phyloP scores from a whole-genome alignment of 2,797 vertebrate species.

The Alfaro cultratus region DNA sequence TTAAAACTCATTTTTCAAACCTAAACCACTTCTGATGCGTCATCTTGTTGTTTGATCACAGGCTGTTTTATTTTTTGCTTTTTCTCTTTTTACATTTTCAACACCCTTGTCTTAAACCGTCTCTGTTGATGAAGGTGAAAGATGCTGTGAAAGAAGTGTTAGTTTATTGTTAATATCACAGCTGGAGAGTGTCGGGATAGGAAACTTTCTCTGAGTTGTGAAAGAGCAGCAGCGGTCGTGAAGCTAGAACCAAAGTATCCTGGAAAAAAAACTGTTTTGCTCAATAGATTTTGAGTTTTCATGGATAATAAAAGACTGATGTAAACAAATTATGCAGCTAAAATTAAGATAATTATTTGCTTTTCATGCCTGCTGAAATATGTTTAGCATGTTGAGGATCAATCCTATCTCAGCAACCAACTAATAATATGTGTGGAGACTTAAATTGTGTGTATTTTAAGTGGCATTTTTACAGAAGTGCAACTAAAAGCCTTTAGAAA shows the following conservation, averaged over 20 bases:
- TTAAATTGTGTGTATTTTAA: neutral
- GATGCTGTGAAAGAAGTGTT: conserved; percentile 50
- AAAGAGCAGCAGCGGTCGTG: conserved; percentile 30
- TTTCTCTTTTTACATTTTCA: neutral
- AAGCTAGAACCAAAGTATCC: neutral
- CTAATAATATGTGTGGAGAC: neutral
- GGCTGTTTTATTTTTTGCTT: neutral
- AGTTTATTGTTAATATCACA: conserved; percentile 57
- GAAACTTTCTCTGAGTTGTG: conserved; percentile 42
- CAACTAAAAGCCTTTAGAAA: neutral
- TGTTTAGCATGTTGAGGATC: neutral
- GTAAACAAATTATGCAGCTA: neutral
- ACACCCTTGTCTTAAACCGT: conserved; percentile 35
- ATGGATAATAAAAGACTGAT: neutral
- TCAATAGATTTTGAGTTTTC: neutral
- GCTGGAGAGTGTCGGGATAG: conserved; percentile 39
- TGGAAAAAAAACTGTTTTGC: neutral
- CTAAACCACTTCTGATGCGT: conserved; percentile 29
- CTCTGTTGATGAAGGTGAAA: conserved; percentile 36
- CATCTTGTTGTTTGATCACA: conserved; percentile 12
- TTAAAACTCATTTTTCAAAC: conserved; percentile 25
- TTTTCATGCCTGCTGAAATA: neutral
- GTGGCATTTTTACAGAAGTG: neutral
- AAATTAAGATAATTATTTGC: too few relatives aligned
- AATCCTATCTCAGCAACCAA: neutral